These are phyloP conservation scores for Diadegma fenestrale DNA, from an alignment of 2,888 invertebrate genomes.

Conservation along the genomic window DNA sequence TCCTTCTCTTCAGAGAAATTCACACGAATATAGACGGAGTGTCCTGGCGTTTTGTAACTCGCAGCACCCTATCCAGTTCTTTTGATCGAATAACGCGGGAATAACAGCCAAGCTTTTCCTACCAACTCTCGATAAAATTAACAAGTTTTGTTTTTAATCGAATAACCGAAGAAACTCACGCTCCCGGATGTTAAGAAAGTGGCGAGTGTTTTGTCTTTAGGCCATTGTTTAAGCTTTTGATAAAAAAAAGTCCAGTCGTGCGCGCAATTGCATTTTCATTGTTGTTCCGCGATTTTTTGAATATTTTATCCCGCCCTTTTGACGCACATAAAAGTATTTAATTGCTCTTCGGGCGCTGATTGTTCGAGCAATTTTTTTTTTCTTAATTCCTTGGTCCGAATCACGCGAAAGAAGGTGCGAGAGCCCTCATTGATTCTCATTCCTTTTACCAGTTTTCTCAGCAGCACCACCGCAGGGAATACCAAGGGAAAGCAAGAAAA, in stretches of 20 bases:
- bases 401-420: constrained; percentile 31
- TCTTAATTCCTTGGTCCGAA: constrained; percentile 43
- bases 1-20: not conserved
- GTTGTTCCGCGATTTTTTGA: not conserved
- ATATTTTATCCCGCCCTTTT: not conserved
- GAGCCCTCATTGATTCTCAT: constrained; percentile 34
- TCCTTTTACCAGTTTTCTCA: constrained; percentile 21
- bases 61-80: constrained; percentile 25
- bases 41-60: constrained; percentile 22
- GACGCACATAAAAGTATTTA: not conserved
- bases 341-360: constrained; percentile 2
- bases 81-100: constrained; percentile 57
- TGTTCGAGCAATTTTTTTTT: constrained; percentile 30
- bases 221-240: constrained; percentile 31
- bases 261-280: not conserved
- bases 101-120: not conserved
- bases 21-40: not conserved
- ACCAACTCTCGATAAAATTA: constrained; percentile 8
- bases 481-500: not conserved
- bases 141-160: constrained; percentile 41
- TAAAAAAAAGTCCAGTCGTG: too few species aligned
- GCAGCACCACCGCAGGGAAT: constrained; percentile 36
- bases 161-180: constrained; percentile 9
- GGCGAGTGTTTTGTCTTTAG: constrained; percentile 5
- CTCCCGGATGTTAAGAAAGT: constrained; percentile 33